Conservation (phyloP, 2,888 invertebrate species). For the Acanthosepion lycidas region DNA sequence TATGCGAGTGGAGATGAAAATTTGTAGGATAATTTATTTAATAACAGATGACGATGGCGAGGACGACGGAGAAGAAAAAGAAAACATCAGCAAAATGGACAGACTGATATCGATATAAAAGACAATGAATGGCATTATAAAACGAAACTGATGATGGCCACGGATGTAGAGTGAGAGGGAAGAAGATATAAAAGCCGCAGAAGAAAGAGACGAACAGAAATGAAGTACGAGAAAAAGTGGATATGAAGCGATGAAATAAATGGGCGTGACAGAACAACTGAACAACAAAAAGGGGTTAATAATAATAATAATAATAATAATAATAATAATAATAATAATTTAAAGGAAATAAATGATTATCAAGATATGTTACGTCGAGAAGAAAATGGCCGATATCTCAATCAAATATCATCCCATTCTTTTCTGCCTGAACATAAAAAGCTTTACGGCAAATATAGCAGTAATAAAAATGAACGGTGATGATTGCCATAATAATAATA, state of each 20-base stretch:
- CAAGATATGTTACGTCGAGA: neutral
- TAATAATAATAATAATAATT: neutral
- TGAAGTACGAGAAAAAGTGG: neutral
- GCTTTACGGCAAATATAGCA: neutral
- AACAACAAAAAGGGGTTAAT: neutral
- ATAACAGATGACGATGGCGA: neutral
- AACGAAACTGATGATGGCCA: neutral
- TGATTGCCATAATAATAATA: neutral
- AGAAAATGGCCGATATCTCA: neutral
- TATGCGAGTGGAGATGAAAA: neutral
- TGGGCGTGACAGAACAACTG: neutral
- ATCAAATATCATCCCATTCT: neutral
- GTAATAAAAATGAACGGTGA: neutral
- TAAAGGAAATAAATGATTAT: neutral
- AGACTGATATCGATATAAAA: neutral
- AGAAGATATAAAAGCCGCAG: neutral
- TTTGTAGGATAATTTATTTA: too few species aligned
- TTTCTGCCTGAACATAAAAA: neutral
- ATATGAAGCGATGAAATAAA: too few species aligned
- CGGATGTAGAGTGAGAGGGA: neutral
- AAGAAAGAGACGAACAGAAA: neutral
- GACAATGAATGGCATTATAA: neutral
- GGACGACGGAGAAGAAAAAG: too few species aligned
- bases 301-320: neutral
- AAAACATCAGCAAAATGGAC: neutral